Conservation (phyloP, 2,113 vertebrate species). For the Ageneiosus marmoratus region DNA sequence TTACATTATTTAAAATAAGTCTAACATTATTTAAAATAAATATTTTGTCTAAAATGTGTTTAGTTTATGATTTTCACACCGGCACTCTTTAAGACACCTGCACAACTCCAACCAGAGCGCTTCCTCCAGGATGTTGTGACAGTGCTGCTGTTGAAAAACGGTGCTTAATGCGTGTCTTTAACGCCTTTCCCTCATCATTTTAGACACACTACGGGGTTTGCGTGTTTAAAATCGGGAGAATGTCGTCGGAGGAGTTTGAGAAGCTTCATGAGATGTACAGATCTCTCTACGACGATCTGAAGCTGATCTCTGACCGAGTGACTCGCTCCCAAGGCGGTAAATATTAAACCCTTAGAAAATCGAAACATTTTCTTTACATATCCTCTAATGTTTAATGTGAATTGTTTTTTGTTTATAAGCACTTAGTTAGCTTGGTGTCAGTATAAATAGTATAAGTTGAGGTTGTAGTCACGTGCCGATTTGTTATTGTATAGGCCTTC, state of each 20-base stretch:
- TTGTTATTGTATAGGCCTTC: neutral
- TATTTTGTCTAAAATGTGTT: neutral
- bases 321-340: slow-evolving; percentile 78
- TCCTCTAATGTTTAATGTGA: neutral
- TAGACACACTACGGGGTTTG: neutral
- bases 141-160: neutral
- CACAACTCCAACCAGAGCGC: slow-evolving; percentile 40
- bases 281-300: slow-evolving; percentile 78
- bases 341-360: neutral
- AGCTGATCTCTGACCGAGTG: slow-evolving; percentile 73
- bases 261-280: slow-evolving; percentile 88
- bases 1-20: neutral
- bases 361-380: neutral
- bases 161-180: neutral
- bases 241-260: slow-evolving; percentile 90
- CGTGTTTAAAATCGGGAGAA: slow-evolving; percentile 31
- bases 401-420: neutral
- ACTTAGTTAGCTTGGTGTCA: too few species aligned
- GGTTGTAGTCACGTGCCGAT: neutral
- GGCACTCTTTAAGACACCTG: slow-evolving; percentile 18
- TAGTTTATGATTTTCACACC: neutral
- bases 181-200: neutral
- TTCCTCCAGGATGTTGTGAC: slow-evolving; percentile 57
- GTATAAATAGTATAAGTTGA: too few species aligned
- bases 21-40: neutral